Evolutionary conservation across 2,797 vertebrate species (phyloP), one percentile per base, ranked within the genome.

Genomic region (Toxotes lorentzi): DNA sequence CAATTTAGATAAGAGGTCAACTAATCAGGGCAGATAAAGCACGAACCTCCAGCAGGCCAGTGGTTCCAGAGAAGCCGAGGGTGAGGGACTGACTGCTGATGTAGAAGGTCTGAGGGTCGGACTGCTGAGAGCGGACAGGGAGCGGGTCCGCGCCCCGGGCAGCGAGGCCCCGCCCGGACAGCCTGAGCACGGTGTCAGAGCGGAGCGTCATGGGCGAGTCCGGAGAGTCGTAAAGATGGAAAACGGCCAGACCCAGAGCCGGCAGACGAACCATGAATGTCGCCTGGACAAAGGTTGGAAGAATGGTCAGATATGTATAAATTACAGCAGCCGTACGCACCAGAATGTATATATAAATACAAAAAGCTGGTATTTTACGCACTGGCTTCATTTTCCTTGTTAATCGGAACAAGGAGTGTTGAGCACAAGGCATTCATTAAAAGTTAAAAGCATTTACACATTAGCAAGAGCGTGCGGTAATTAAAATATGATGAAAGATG

Each of bases 61-160:
- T 98, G 71, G 45, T 93, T 76, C 98, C 97, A 0, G 96, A 97
- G 92, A 99, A 99, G 93, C 98, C 97, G 81, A 97, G 95, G 16
- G 94, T 96, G 88, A 98, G 93, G 45, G 96, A 95, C 88, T 96
- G 97, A 68, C 94, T 99, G 93, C 96, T 96, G 85, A 99, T 93
- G 90, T 96, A 96, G 72, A 99, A 97, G 69, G 96, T 96, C 0
- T 94, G 92, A 0, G 94, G 4, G 17, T 95, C 92, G 0, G 95
- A 86, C 0, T 94, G 94, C 48, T 96, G 86, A 12, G 97, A 57
- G 1, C 91, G 96, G 19, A 98, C 86, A 0, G 97, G 96, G 17
- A 98, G 75, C 0, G 94, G 93, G 34, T 97, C 94, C 0, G 91
- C 89, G 14, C 93, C 94, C 17, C 65, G 93, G 74, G 96, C 79